A percentile compares a stretch with the other conserved stretches of the same genome.
Conservation (phyloP, 2,797 vertebrate genomes). For the Mastacembelus armatus region DNA sequence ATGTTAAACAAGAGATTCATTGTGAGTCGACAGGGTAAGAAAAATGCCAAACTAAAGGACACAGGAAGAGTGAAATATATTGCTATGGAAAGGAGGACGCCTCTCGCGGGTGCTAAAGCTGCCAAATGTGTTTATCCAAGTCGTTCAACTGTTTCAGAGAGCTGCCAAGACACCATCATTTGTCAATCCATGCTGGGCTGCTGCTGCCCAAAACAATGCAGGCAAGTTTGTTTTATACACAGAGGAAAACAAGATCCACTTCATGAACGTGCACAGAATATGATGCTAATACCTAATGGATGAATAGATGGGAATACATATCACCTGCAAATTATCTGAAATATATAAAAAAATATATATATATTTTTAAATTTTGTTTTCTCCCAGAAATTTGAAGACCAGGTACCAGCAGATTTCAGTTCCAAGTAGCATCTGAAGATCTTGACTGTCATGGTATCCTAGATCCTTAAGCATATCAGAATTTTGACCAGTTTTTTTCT, state of each 20-base stretch:
- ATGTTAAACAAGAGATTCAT: conserved; percentile 81
- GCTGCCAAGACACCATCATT: conserved; percentile 58
- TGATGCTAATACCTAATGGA: too few relatives aligned
- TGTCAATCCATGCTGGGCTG: conserved; percentile 42
- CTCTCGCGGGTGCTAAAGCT: conserved; percentile 64
- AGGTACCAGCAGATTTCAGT: not conserved
- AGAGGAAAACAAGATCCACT: not conserved
- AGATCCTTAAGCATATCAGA: too few relatives aligned
- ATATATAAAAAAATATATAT: not conserved
- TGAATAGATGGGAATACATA: too few relatives aligned
- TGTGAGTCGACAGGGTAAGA: conserved; percentile 73
- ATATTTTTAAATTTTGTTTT: not conserved
- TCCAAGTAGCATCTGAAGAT: not conserved
- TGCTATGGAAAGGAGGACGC: conserved; percentile 63
- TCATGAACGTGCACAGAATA: not conserved
- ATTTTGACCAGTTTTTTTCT: too few relatives aligned
- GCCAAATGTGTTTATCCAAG: conserved; percentile 73
- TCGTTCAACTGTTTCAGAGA: conserved; percentile 64
- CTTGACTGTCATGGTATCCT: not conserved
- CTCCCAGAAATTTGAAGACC: not conserved
- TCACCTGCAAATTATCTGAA: not conserved
- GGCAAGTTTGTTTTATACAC: conserved; percentile 16
- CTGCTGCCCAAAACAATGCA: conserved; percentile 9
- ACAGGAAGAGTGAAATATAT: conserved; percentile 73
- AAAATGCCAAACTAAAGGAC: conserved; percentile 81